These are phyloP conservation scores for Exephanes ischioxanthus DNA, from an alignment of 2,888 invertebrate genomes.

Conservation along the genomic window DNA sequence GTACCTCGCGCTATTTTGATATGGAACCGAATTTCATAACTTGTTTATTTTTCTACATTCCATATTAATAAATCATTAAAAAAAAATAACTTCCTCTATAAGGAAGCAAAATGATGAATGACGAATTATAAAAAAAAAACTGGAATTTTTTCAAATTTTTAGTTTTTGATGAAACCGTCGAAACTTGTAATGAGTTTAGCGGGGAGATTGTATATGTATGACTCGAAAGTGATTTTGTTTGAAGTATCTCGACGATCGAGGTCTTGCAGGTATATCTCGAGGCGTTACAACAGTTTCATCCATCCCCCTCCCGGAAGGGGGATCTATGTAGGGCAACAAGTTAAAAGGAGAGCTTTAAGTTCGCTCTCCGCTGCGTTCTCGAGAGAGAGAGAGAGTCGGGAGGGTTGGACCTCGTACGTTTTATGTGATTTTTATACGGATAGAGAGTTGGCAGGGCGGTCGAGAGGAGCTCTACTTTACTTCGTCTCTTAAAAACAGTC, in stretches of 20 bases:
- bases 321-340: slow-evolving; percentile 44
- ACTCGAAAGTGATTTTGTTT: not conserved
- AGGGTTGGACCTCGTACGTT: slow-evolving; percentile 26
- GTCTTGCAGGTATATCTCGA: not conserved
- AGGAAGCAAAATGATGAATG: not conserved
- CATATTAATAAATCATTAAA: not conserved
- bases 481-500: slow-evolving; percentile 62
- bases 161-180: too few relatives aligned
- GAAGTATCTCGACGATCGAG: slow-evolving; percentile 10
- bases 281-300: slow-evolving; percentile 19
- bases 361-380: slow-evolving; percentile 41
- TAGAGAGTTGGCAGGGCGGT: slow-evolving; percentile 44
- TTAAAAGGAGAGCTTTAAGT: slow-evolving; percentile 53
- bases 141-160: not conserved
- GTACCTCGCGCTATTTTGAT: too few relatives aligned
- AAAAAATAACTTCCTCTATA: too few relatives aligned
- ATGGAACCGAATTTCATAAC: too few relatives aligned
- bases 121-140: not conserved
- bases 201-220: not conserved
- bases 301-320: slow-evolving; percentile 1
- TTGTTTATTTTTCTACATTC: not conserved
- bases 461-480: slow-evolving; percentile 50
- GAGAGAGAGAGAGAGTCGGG: slow-evolving; percentile 30
- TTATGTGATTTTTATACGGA: slow-evolving; percentile 66
- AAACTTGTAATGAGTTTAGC: too few relatives aligned